Evolutionary conservation across 1,140 invertebrate species (phyloP).

Genomic region (Rhopalosiphum maidis): DNA sequence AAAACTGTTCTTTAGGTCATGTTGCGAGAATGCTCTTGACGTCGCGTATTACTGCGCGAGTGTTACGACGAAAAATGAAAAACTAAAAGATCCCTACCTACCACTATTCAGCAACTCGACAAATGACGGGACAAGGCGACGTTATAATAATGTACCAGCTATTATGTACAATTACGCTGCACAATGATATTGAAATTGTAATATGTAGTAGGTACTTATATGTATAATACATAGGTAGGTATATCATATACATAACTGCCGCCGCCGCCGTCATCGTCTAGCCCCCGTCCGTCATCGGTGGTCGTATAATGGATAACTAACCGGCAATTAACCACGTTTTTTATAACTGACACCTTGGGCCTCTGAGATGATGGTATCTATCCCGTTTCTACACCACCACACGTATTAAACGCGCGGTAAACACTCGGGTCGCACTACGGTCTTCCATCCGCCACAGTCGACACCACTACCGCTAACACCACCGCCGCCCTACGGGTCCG

Average conservation of each 20-base stretch:
- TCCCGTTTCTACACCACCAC: background rate
- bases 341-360: slow-evolving; percentile 34
- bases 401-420: background rate
- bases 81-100: background rate
- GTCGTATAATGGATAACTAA: slow-evolving; percentile 41
- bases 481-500: background rate
- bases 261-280: background rate
- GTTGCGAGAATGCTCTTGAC: too few species aligned
- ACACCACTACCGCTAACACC: background rate
- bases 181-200: background rate
- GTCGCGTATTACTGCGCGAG: background rate
- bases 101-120: background rate
- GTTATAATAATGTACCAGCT: background rate
- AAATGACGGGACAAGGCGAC: background rate
- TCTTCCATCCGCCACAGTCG: background rate
- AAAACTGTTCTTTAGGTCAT: background rate
- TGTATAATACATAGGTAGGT: background rate
- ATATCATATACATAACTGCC: background rate
- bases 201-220: background rate
- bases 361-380: slow-evolving; percentile 24
- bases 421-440: background rate
- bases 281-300: slow-evolving; percentile 41
- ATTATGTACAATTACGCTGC: background rate
- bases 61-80: background rate
- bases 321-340: slow-evolving; percentile 35